Base-by-base conservation (phyloP, 2,797 vertebrate genomes). In the Phoebastria nigripes region DNA sequence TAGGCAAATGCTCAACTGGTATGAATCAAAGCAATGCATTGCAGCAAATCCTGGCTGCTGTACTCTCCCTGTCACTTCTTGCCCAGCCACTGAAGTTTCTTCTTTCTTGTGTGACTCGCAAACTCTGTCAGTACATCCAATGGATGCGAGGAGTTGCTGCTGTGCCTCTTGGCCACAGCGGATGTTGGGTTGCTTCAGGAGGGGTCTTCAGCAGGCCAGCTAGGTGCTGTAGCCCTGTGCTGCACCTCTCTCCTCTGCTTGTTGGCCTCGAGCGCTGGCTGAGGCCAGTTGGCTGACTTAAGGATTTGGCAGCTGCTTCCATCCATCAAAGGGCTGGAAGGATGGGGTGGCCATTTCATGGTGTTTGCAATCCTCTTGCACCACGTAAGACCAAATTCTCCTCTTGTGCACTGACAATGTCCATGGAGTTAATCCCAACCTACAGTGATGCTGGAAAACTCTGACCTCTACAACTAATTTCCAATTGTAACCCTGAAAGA, bases 401-500 rank as follows among this genome's bases (percentile, higher is more conserved):
- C 28, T 93, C 80, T 76, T 70, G 54, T 39, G 42, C 2, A 0
- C 58, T 88, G 47, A 15, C 35, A 67, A 11, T 59, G 72, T 77
- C 85, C 31, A 0, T 58, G 26, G 87, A 94, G 63, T 94, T 91
- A 89, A 86, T 94, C 29, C 47, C 80, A 85, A 66, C 51, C 55
- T 89, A 91, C 87, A 80, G 33, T 80, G 80, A 47, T 66, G 69
- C 77, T 92, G 92, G 92, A 95, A 97, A 97, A 95, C 82, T 81
- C 84, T 95, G 93, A 96, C 94, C 90, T 89, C 89, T 37, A 89
- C 85, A 58, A 65, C 47, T 90, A 89, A 84, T 96, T 96, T 92
- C 73, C 82, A 96, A 42, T 56, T 95, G 94, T 91, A 91, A 92
- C 94, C 62, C 84, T 94, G 18, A 83, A 88, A 97, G 94, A 96